A percentile compares a stretch with the other conserved stretches of the same genome.
Evolutionary conservation across 2,113 vertebrate genomes (phyloP).

Genomic region (Microtus montanus): DNA sequence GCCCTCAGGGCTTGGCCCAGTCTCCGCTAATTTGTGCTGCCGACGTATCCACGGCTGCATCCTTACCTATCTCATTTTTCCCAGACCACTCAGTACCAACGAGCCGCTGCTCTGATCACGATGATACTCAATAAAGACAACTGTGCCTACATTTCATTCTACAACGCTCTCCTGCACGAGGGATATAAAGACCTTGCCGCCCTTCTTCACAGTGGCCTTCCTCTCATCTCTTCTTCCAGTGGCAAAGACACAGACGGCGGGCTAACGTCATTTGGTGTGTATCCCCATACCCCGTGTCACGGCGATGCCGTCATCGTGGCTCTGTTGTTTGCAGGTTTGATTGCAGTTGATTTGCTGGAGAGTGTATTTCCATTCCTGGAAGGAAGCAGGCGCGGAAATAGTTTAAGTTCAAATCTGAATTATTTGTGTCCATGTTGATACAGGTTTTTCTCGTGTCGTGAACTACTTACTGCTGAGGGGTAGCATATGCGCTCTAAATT

Average conservation of each 20-base stretch:
- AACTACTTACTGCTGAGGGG: conserved; percentile 4
- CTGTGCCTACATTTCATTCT: conserved; percentile 93
- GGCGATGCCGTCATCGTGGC: background rate
- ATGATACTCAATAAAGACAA: conserved; percentile 93
- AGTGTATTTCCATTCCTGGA: background rate
- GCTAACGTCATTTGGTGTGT: conserved; percentile 90
- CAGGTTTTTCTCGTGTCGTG: conserved; percentile 11
- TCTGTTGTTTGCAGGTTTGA: background rate
- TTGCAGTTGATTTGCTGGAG: too few relatives aligned
- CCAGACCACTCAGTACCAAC: conserved; percentile 89
- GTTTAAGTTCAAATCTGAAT: conserved; percentile 30
- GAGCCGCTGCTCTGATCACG: conserved; percentile 90
- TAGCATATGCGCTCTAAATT: background rate
- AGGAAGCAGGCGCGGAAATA: background rate
- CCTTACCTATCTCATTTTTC: conserved; percentile 58
- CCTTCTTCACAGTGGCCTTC: conserved; percentile 88
- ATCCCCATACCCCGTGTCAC: background rate
- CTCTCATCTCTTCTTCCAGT: conserved; percentile 79
- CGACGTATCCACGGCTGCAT: background rate
- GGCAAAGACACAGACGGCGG: conserved; percentile 84
- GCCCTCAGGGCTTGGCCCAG: background rate
- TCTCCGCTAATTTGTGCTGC: conserved; percentile 24
- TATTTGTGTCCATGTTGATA: background rate
- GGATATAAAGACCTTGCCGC: conserved; percentile 92
- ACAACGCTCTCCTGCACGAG: conserved; percentile 94